Conservation (phyloP, 2,888 invertebrate genomes). For the Agrochola litura region DNA sequence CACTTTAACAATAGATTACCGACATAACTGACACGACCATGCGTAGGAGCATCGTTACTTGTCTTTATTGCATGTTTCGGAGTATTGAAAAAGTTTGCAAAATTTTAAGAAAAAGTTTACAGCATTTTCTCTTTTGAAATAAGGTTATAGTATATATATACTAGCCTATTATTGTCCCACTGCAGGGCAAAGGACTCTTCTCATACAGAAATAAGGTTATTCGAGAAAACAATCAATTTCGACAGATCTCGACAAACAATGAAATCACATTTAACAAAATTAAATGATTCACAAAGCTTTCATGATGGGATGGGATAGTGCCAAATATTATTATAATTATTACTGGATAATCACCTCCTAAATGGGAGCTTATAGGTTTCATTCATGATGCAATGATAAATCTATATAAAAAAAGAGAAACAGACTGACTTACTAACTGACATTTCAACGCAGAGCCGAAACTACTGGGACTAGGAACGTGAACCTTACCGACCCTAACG, state of each 20-base stretch:
- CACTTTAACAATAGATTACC: constrained; percentile 46
- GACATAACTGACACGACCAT: constrained; percentile 15
- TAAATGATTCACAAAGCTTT: constrained; percentile 2
- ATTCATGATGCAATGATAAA: neutral
- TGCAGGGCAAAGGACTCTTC: too few relatives aligned
- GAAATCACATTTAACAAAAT: neutral
- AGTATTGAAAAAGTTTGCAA: neutral
- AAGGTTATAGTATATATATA: too few relatives aligned
- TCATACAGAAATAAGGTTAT: neutral
- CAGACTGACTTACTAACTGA: too few relatives aligned
- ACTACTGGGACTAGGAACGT: too few relatives aligned
- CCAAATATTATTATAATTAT: constrained; percentile 1
- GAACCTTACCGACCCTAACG: too few relatives aligned
- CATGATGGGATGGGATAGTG: neutral
- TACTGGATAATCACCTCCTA: neutral
- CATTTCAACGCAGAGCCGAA: too few relatives aligned
- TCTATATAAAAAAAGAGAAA: too few relatives aligned
- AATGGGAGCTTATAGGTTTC: neutral
- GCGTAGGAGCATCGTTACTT: constrained; percentile 23
- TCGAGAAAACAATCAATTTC: neutral
- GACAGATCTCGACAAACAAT: constrained; percentile 7
- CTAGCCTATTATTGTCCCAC: too few relatives aligned
- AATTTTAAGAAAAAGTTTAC: neutral
- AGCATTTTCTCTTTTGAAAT: neutral
- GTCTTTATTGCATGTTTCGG: constrained; percentile 6